These are phyloP conservation scores for Copidosoma floridanum DNA, from an alignment of 1,140 invertebrate genomes.

Conservation along the genomic window DNA sequence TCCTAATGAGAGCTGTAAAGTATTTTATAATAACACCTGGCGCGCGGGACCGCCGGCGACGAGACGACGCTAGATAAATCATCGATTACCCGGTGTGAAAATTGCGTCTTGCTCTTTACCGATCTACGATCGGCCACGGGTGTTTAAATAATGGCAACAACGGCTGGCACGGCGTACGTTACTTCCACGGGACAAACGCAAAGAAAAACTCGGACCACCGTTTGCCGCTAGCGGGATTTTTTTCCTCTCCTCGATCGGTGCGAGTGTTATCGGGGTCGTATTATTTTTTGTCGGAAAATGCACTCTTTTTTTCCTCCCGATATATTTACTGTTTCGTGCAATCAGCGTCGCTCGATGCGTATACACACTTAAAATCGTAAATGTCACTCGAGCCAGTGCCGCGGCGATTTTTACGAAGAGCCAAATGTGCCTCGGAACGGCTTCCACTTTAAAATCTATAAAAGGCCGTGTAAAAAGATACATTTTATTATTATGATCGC, in stretches of 20 bases:
- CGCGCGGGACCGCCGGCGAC: background rate
- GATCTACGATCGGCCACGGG: no score
- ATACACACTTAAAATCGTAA: background rate
- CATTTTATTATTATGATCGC: background rate
- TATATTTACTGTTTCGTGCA: background rate
- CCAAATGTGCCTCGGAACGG: no score
- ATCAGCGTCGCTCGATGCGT: background rate
- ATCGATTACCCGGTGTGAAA: constrained; percentile 25
- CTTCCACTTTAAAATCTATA: background rate
- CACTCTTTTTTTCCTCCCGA: constrained; percentile 11
- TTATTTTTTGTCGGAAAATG: no score
- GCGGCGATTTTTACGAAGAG: background rate
- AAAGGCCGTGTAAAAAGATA: background rate
- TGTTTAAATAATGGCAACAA: no score
- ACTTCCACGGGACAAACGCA: no score
- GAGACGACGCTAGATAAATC: constrained; percentile 27
- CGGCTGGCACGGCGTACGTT: no score
- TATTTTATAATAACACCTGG: constrained; percentile 30
- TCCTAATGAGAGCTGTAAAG: constrained; percentile 30
- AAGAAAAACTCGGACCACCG: no score
- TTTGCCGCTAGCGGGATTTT: background rate
- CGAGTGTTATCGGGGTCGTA: no score
- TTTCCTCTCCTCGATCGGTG: background rate
- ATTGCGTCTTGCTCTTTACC: constrained; percentile 12
- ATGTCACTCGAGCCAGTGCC: background rate